Percentiles rank a stretch among this genome's conserved stretches.
Evolutionary conservation across 1,140 invertebrate species (phyloP).

Genomic region (Cotesia typhae): DNA sequence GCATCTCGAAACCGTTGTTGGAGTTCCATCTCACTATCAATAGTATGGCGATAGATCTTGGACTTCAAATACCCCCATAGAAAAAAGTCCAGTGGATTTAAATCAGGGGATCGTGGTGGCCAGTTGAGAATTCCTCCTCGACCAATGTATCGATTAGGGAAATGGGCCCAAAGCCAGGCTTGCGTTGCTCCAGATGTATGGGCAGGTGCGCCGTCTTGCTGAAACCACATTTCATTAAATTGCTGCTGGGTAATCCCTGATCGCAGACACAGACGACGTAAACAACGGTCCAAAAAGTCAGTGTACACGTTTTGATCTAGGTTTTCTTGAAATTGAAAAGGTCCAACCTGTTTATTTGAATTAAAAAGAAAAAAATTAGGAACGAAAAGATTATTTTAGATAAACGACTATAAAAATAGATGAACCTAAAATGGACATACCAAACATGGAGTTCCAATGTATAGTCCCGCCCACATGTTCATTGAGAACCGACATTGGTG

Average conservation of each 20-base stretch:
- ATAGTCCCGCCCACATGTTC: too few species aligned
- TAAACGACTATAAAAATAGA: too few species aligned
- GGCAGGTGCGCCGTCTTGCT: constrained; percentile 40
- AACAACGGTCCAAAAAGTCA: constrained; percentile 44
- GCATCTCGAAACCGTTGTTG: too few species aligned
- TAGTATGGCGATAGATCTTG: background rate
- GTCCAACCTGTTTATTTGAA: constrained; percentile 41
- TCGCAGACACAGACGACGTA: constrained; percentile 43
- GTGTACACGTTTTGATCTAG: constrained; percentile 47
- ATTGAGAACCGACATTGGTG: too few species aligned
- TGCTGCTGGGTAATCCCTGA: constrained; percentile 42
- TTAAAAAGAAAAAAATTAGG: too few species aligned
- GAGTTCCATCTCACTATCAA: too few species aligned
- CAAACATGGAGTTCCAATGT: too few species aligned
- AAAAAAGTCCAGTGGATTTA: constrained; percentile 59
- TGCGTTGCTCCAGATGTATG: constrained; percentile 34
- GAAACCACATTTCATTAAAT: constrained; percentile 47
- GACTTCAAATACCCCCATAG: constrained; percentile 55
- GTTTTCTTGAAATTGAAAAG: constrained; percentile 47
- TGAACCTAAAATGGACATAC: too few species aligned
- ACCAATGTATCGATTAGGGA: constrained; percentile 55
- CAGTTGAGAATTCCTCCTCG: constrained; percentile 53
- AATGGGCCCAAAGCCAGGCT: constrained; percentile 46
- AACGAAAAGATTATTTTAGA: too few species aligned
- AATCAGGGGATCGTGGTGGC: constrained; percentile 58